These are phyloP conservation scores for Neogobius melanostomus DNA, from an alignment of 2,113 vertebrate species.

Conservation along the genomic window DNA sequence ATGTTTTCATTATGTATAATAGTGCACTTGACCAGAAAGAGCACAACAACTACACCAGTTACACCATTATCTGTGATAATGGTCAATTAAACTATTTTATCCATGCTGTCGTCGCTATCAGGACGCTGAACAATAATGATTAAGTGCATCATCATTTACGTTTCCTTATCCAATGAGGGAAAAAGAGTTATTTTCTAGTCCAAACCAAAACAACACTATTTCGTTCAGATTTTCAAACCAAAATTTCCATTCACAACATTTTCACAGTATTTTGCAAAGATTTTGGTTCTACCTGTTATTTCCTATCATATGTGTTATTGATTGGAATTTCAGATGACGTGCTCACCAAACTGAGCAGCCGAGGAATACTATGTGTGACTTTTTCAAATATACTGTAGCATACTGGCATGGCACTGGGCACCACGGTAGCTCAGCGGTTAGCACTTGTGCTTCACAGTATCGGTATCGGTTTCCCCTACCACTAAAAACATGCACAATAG, in stretches of 20 bases:
- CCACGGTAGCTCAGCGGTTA: no score
- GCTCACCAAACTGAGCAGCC: not conserved
- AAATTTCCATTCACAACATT: not conserved
- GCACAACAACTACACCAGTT: conserved; percentile 33
- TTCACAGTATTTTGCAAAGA: not conserved
- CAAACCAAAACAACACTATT: no score
- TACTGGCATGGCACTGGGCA: no score
- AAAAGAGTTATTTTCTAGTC: no score
- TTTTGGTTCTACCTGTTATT: not conserved
- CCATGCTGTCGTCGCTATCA: not conserved
- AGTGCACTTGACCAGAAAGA: conserved; percentile 29
- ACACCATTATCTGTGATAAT: conserved; percentile 25
- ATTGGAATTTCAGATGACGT: conserved; percentile 3
- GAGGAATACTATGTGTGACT: not conserved
- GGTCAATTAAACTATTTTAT: not conserved
- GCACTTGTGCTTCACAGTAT: no score
- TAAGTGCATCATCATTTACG: no score
- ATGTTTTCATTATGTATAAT: conserved; percentile 24
- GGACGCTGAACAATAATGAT: not conserved
- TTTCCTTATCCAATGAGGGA: no score
- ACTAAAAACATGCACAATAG: no score
- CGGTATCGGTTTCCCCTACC: no score
- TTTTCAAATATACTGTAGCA: no score
- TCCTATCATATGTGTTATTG: not conserved
- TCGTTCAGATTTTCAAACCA: not conserved